phyloP scores from a whole-genome alignment of 2,888 invertebrate genomes.

The Apantesis nais region DNA sequence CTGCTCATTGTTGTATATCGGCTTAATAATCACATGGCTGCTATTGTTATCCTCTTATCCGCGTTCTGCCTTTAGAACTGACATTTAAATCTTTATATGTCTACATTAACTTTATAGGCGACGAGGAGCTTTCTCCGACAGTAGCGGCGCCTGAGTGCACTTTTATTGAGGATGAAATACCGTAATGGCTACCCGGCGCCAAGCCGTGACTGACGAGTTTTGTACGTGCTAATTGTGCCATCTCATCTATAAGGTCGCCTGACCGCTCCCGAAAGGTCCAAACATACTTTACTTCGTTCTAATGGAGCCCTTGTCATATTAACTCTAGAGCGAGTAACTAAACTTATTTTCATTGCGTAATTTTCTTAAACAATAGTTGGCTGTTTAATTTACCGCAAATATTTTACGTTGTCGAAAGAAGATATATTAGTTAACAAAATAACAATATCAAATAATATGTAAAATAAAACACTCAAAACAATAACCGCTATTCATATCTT shows the following conservation, averaged over 20 bases:
- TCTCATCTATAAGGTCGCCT: slow-evolving; percentile 59
- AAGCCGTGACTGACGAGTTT: slow-evolving; percentile 75
- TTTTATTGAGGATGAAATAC: slow-evolving; percentile 83
- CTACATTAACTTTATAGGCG: slow-evolving; percentile 81
- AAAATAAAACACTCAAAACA: slow-evolving; percentile 80
- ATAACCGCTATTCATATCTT: slow-evolving; percentile 81
- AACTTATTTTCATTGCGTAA: slow-evolving; percentile 31
- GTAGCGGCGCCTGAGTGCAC: slow-evolving; percentile 78
- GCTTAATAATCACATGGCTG: slow-evolving; percentile 29
- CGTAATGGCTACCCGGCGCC: slow-evolving; percentile 80
- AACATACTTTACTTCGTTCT: slow-evolving; percentile 44
- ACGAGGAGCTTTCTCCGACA: slow-evolving; percentile 71
- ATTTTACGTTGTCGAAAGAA: slow-evolving; percentile 3
- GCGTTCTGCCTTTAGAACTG: slow-evolving; percentile 51
- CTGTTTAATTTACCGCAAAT: not conserved
- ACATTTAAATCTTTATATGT: slow-evolving; percentile 82
- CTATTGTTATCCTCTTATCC: slow-evolving; percentile 32
- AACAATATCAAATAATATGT: slow-evolving; percentile 35
- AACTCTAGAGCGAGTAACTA: slow-evolving; percentile 37
- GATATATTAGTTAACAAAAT: slow-evolving; percentile 19
- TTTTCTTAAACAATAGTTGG: not conserved
- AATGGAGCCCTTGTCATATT: slow-evolving; percentile 44
- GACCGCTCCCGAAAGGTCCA: slow-evolving; percentile 51
- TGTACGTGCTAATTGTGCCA: slow-evolving; percentile 77
- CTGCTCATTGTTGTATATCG: not conserved